Evolutionary conservation across 2,888 invertebrate genomes (phyloP), one percentile per base, ranked within the genome.

Genomic region (Brenthis ino): DNA sequence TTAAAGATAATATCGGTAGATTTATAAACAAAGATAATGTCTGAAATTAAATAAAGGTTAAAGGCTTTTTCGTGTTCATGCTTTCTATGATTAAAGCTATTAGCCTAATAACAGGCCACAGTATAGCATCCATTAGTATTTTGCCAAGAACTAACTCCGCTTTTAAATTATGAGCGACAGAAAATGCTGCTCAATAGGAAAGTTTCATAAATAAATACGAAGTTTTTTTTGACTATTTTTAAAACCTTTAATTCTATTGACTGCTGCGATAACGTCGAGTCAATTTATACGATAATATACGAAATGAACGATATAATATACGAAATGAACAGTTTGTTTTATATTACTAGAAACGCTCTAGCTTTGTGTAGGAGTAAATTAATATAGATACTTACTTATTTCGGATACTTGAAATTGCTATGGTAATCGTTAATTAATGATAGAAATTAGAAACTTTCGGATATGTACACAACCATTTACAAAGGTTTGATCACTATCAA

Each of bases 41-140:
- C 13, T 55, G 50, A 54, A 65, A 70, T 70, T 70, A 70, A 65
- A 64, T 57, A 51, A 43, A 51, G 47, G 70, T 33, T 77, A 73
- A 79, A 80, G 77, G 78, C 77, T 64, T 79, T 79, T 77, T 69
- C 79, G 72, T 80, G 81, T 79, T 71, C 73, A 74, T 75, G 64
- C 66, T 74, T 74, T 65, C 72, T 74, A 65, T 73, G 58, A 73
- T 73, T 72, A 75, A 71, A 63, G 69, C 71, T 71, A 71, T 68
- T 72, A 71, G 55, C 60, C 65, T 76, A 74, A 74, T 72, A 68
- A 75, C 68, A 70, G 68, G 72, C 70, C 63, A 64, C 65, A 65
- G 64, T 68, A 67, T 54, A 64, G 54, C 58, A 71, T 73, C 64
- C 71, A 68, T 69, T 69, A 67, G 63, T 67, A 65, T 65, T 43